Evolutionary conservation across 2,797 vertebrate species (phyloP).

Genomic region (Halcyon leucocephala): DNA sequence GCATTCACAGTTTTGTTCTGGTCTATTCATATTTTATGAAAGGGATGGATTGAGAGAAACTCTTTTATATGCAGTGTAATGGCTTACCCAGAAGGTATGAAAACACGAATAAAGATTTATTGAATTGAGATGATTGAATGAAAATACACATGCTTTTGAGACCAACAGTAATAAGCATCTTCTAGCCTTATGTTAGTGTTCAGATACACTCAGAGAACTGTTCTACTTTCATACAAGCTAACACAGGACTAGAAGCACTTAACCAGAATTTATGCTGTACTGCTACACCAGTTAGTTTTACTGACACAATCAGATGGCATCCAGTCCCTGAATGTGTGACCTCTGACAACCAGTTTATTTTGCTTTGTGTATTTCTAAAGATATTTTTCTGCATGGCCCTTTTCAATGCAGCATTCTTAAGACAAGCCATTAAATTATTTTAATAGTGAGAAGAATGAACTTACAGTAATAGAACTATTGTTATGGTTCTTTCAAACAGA

Average conservation of each 20-base stretch:
- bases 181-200: not conserved
- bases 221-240: not conserved
- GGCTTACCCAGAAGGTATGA: not conserved
- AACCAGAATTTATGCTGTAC: not conserved
- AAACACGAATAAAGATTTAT: constrained; percentile 6
- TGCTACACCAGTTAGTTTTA: not conserved
- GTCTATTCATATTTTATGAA: constrained; percentile 49
- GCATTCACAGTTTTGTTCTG: constrained; percentile 65
- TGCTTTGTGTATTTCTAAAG: not conserved
- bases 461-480: not conserved
- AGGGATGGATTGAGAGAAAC: not conserved
- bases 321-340: not conserved
- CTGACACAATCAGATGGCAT: not conserved
- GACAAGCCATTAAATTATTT: not conserved
- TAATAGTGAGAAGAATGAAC: not conserved
- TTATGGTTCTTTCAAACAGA: not conserved
- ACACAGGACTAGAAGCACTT: not conserved
- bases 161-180: not conserved
- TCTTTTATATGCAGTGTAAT: not conserved
- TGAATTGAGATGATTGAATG: not conserved
- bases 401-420: not conserved
- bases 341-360: not conserved
- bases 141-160: not conserved
- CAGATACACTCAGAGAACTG: not conserved
- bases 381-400: not conserved